These are phyloP conservation scores for Amphibalanus amphitrite DNA, from an alignment of 1,140 invertebrate genomes.

Conservation along the genomic window DNA sequence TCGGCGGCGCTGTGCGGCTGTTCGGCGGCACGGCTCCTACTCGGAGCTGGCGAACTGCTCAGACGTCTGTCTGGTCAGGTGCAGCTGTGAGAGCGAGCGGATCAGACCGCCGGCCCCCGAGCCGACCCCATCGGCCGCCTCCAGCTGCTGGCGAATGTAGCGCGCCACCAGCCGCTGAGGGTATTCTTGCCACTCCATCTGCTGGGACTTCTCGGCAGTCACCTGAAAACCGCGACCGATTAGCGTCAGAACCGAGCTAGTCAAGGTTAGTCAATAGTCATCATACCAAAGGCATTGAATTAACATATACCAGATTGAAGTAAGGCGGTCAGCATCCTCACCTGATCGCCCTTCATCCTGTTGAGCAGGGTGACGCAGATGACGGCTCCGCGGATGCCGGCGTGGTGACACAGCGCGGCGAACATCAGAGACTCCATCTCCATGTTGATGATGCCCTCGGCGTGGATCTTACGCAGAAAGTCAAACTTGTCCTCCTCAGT, in stretches of 20 bases:
- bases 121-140: background rate
- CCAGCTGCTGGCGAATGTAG: conserved; percentile 68
- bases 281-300: too few species aligned
- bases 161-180: conserved; percentile 72
- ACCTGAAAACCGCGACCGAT: conserved; percentile 35
- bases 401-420: conserved; percentile 79
- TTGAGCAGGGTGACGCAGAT: conserved; percentile 88
- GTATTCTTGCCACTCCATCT: conserved; percentile 82
- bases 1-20: too few species aligned
- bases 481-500: conserved; percentile 72
- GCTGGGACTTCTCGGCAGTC: conserved; percentile 62
- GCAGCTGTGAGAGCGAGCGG: conserved; percentile 46
- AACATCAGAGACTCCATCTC: conserved; percentile 95
- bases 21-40: too few species aligned
- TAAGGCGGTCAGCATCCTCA: conserved; percentile 25
- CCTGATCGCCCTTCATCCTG: conserved; percentile 83
- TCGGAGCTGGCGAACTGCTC: conserved; percentile 28
- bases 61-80: conserved; percentile 30
- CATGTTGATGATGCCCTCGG: conserved; percentile 77
- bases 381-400: conserved; percentile 81
- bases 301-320: too few species aligned
- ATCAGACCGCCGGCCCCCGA: conserved; percentile 20
- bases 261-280: background rate
- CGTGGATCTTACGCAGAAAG: conserved; percentile 57
- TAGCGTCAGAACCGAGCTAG: background rate